Evolutionary conservation across 2,797 vertebrate genomes (phyloP).

Genomic region (Urophycis tenuis): DNA sequence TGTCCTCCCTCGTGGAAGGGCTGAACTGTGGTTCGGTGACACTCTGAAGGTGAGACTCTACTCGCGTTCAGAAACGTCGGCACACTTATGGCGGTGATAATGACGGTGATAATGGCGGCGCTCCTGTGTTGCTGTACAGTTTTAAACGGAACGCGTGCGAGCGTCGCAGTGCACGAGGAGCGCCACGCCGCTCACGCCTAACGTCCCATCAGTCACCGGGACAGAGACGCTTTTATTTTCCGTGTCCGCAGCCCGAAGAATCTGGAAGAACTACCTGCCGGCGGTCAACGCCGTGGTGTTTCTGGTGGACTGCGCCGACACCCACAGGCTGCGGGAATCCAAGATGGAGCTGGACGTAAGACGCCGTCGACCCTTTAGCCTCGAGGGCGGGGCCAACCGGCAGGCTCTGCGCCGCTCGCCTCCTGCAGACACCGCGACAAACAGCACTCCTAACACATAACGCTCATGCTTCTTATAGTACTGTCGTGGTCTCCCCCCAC

Average conservation of each 20-base stretch:
- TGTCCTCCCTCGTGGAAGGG: background rate
- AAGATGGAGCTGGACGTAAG: conserved; percentile 94
- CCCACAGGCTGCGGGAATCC: conserved; percentile 80
- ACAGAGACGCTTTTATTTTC: background rate
- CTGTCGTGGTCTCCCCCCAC: background rate
- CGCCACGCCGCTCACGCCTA: background rate
- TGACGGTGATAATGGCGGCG: background rate
- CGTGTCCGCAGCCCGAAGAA: conserved; percentile 78
- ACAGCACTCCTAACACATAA: background rate
- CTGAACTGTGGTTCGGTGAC: too few relatives aligned
- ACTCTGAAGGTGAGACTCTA: too few relatives aligned
- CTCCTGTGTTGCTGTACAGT: background rate
- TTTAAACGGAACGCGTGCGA: background rate
- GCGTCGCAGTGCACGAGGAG: background rate
- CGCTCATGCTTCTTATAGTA: background rate
- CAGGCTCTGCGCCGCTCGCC: too few relatives aligned
- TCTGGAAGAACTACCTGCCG: conserved; percentile 97
- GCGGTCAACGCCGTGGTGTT: conserved; percentile 96
- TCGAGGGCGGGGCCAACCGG: too few relatives aligned
- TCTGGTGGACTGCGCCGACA: conserved; percentile 90
- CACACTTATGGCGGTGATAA: background rate
- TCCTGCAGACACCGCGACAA: too few relatives aligned
- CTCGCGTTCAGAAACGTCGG: background rate
- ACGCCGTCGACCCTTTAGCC: too few relatives aligned
- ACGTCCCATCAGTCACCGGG: background rate